These are phyloP conservation scores for Sarcophaga bullata DNA, from an alignment of 1,140 invertebrate species.

Conservation along the genomic window DNA sequence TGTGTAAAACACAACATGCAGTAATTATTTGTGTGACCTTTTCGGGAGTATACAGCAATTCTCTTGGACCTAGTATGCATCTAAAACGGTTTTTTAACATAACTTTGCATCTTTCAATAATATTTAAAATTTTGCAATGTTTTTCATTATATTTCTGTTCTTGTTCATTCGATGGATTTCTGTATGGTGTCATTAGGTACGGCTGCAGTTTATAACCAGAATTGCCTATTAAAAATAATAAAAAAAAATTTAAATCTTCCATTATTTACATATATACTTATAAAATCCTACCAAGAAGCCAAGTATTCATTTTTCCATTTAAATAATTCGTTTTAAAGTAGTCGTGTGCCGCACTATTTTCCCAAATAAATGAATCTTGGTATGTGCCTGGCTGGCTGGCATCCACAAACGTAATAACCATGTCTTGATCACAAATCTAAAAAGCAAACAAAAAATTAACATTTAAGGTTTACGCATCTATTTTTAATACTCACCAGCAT, in stretches of 20 bases:
- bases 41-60: background rate
- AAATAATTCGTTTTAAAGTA: background rate
- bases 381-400: background rate
- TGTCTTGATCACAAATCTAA: background rate
- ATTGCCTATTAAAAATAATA: background rate
- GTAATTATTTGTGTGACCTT: background rate
- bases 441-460: background rate
- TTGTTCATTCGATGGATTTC: background rate
- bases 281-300: background rate
- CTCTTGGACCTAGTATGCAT: background rate
- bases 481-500: background rate
- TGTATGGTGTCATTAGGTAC: background rate
- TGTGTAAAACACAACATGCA: background rate
- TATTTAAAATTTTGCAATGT: background rate
- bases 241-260: background rate
- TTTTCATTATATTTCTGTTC: background rate
- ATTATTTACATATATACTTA: background rate
- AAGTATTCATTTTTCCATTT: background rate
- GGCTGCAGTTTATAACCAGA: background rate
- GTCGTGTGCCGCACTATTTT: background rate
- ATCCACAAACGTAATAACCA: background rate
- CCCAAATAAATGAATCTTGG: background rate
- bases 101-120: background rate
- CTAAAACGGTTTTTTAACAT: background rate
- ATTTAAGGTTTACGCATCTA: background rate